Conservation (phyloP, 2,797 vertebrate genomes). For the Sebastes umbrosus region DNA sequence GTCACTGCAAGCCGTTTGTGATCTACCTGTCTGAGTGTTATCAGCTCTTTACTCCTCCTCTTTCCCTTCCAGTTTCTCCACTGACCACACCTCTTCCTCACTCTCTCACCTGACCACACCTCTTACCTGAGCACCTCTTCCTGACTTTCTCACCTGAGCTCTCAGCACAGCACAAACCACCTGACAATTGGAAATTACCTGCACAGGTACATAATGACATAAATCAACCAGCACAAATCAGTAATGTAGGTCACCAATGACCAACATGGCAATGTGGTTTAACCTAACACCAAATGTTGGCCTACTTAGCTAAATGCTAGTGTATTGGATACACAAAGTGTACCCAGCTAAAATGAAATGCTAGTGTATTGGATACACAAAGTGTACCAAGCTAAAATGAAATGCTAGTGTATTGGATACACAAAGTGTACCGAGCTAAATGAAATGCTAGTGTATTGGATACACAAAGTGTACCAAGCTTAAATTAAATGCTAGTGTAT, state of each 20-base stretch:
- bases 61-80: neutral
- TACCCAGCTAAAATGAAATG: too few species aligned
- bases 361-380: too few species aligned
- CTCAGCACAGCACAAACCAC: rapidly evolving
- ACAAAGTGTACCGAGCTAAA: too few species aligned
- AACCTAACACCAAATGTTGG: neutral
- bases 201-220: neutral
- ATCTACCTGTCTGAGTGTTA: conserved; percentile 42
- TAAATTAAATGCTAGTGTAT: neutral
- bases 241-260: neutral
- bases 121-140: conserved; percentile 39
- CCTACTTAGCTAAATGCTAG: neutral
- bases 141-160: conserved; percentile 39
- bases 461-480: neutral
- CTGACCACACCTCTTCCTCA: conserved; percentile 60
- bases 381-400: too few species aligned
- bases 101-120: conserved; percentile 62
- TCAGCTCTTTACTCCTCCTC: conserved; percentile 33
- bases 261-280: neutral
- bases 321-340: too few species aligned
- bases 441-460: too few species aligned
- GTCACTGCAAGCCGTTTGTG: neutral
- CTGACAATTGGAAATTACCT: neutral
- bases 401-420: too few species aligned
- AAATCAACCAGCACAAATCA: neutral